Conservation (phyloP, 23 tunicate genomes). For the Halocynthia roretzi region DNA sequence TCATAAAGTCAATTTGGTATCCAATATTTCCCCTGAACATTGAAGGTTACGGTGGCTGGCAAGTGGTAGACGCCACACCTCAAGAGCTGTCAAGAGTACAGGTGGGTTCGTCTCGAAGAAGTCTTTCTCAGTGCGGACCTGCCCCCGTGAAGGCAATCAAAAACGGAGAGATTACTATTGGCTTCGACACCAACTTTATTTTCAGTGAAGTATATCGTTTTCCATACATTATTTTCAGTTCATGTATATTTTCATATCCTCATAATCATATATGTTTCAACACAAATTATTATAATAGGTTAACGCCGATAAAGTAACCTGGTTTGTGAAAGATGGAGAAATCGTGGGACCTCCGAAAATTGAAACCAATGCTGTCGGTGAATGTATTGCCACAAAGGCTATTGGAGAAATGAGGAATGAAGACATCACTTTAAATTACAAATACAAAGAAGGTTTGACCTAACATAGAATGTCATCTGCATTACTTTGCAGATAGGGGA, state of each 20-base stretch:
- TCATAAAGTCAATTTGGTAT: too few species aligned
- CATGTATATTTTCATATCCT: too few species aligned
- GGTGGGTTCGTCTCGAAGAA: background rate
- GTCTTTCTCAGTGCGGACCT: slow-evolving; percentile 94
- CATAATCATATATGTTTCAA: too few species aligned
- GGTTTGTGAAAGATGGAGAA: slow-evolving; percentile 52
- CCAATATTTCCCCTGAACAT: too few species aligned
- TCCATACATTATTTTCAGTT: too few species aligned
- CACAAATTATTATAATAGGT: slow-evolving; percentile 21
- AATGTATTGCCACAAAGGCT: slow-evolving; percentile 82
- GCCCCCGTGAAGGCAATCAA: slow-evolving; percentile 94
- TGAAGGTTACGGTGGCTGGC: slow-evolving; percentile 98
- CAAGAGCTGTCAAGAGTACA: slow-evolving; percentile 60
- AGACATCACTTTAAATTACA: slow-evolving; percentile 65
- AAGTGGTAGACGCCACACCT: slow-evolving; percentile 96
- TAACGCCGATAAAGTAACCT: slow-evolving; percentile 62
- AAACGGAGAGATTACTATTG: slow-evolving; percentile 71
- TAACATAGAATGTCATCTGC: too few species aligned
- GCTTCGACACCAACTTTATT: slow-evolving; percentile 73
- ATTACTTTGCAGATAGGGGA: too few species aligned
- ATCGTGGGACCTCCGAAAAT: slow-evolving; percentile 27
- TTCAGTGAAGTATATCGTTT: slow-evolving; percentile 62
- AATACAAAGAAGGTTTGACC: slow-evolving; percentile 50
- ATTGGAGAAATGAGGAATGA: slow-evolving; percentile 55
- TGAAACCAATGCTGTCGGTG: slow-evolving; percentile 38